These are phyloP conservation scores for Rafetus swinhoei DNA, from an alignment of 2,113 vertebrate species.

Conservation along the genomic window DNA sequence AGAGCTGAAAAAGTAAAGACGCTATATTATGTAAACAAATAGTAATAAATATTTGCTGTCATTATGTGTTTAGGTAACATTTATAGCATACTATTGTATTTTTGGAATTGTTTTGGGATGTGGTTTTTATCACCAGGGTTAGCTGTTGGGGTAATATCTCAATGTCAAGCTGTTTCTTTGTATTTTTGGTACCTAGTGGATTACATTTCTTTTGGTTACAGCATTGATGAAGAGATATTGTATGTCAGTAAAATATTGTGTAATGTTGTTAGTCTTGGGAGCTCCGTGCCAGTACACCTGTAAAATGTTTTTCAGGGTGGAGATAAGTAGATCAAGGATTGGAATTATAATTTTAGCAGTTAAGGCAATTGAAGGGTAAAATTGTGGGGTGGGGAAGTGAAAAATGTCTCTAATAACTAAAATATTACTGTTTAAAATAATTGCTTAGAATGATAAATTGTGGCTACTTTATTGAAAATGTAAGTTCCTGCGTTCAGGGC, in stretches of 20 bases:
- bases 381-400: neutral
- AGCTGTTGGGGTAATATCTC: neutral
- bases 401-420: constrained; percentile 30
- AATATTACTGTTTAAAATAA: constrained; percentile 32
- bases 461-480: constrained; percentile 14
- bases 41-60: neutral
- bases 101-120: neutral
- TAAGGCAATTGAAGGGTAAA: constrained; percentile 45
- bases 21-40: neutral
- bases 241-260: constrained; percentile 8
- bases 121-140: neutral
- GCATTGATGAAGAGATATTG: neutral
- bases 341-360: neutral
- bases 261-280: constrained; percentile 16
- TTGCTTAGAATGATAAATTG: constrained; percentile 37
- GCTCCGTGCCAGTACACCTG: neutral
- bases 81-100: neutral
- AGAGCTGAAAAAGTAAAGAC: neutral
- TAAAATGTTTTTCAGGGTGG: neutral
- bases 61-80: neutral
- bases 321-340: neutral
- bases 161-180: neutral
- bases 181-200: neutral
- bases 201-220: neutral
- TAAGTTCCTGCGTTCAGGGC: neutral